Evolutionary conservation across 1,140 invertebrate genomes (phyloP).

Genomic region (Monochamus saltuarius): DNA sequence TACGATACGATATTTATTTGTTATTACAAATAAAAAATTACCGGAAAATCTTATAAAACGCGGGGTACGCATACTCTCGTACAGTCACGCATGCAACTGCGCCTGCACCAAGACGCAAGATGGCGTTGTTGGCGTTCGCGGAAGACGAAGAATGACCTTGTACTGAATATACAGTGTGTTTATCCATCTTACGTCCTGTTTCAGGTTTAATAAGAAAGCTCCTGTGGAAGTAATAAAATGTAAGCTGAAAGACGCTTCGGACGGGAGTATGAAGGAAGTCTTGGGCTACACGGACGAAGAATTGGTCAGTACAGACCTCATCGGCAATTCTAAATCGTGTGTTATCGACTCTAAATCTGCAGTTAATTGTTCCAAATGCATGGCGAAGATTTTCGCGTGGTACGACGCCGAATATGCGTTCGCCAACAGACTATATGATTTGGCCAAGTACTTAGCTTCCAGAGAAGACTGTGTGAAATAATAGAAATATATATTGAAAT

Average conservation of each 20-base stretch:
- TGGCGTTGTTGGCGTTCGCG: too few species aligned
- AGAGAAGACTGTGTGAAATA: slow-evolving; percentile 25
- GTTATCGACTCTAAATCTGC: slow-evolving; percentile 95
- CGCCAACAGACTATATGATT: slow-evolving; percentile 86
- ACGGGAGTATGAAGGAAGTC: slow-evolving; percentile 79
- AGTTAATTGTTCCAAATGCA: slow-evolving; percentile 81
- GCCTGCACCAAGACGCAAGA: too few species aligned
- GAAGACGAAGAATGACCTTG: too few species aligned
- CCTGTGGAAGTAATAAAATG: slow-evolving; percentile 85
- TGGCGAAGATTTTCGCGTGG: slow-evolving; percentile 89
- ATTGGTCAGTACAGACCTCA: slow-evolving; percentile 90
- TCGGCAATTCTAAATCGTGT: slow-evolving; percentile 79
- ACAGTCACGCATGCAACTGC: too few species aligned
- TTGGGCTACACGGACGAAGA: slow-evolving; percentile 92
- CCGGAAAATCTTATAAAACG: too few species aligned
- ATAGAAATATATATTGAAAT: not conserved
- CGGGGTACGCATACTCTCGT: too few species aligned
- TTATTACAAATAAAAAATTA: too few species aligned
- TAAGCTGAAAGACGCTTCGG: slow-evolving; percentile 80
- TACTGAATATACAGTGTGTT: too few species aligned
- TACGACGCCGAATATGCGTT: slow-evolving; percentile 97
- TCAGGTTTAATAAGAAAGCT: slow-evolving; percentile 65
- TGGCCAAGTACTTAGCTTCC: slow-evolving; percentile 69
- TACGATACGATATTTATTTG: too few species aligned
- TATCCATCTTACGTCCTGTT: too few species aligned